phyloP scores from a whole-genome alignment of 2,888 invertebrate species.

The Pseudococcus viburni region DNA sequence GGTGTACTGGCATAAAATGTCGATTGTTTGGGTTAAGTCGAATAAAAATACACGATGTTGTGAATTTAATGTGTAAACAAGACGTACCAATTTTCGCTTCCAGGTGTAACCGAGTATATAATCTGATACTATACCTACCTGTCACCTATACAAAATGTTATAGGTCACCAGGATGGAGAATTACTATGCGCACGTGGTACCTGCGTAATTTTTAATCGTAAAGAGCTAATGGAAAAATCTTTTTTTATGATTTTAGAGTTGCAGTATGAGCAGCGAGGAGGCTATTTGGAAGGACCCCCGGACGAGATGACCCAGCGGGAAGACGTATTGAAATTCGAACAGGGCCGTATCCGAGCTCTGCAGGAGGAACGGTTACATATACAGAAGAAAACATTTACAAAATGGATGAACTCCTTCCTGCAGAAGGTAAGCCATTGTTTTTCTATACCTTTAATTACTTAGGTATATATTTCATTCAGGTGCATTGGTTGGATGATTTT shows the following conservation, averaged over 20 bases:
- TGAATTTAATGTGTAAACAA: not conserved
- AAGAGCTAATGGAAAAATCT: not conserved
- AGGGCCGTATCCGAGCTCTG: conserved; percentile 94
- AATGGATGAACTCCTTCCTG: conserved; percentile 99
- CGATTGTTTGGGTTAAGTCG: not conserved
- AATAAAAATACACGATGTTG: conserved; percentile 1
- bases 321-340: conserved; percentile 95
- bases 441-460: not conserved
- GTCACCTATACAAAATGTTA: not conserved
- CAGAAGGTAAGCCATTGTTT: conserved; percentile 80
- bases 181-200: not conserved
- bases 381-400: conserved; percentile 99
- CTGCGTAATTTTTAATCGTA: not conserved
- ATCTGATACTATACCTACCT: not conserved
- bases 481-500: not conserved
- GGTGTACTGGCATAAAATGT: not conserved
- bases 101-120: not conserved
- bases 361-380: conserved; percentile 98
- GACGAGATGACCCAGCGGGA: conserved; percentile 90
- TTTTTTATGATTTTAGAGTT: conserved; percentile 68
- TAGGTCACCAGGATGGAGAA: conserved; percentile 10
- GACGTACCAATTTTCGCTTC: not conserved
- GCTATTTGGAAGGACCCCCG: conserved; percentile 63
- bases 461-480: not conserved
- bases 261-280: conserved; percentile 69